Conservation (phyloP, 2,113 vertebrate genomes). For the Diadophis punctatus region DNA sequence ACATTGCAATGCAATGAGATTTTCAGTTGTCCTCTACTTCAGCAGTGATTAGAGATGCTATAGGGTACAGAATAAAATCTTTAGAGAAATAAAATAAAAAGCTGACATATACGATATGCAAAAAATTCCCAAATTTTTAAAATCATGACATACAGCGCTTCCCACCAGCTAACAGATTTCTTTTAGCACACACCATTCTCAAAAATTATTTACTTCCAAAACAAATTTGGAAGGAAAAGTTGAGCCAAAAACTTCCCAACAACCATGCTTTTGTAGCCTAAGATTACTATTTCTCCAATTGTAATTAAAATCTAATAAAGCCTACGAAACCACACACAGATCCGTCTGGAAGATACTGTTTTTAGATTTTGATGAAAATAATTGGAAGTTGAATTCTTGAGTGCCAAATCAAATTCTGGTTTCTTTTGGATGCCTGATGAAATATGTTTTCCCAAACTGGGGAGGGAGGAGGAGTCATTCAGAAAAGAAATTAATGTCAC, state of each 20-base stretch:
- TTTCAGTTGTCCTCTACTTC: neutral
- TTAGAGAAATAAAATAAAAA: neutral
- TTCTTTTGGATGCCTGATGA: neutral
- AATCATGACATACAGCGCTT: conserved; percentile 28
- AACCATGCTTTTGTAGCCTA: fast-evolving
- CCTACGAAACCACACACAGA: conserved; percentile 2
- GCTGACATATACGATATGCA: neutral
- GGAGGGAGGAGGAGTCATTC: conserved; percentile 7
- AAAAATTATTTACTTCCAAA: conserved; percentile 3
- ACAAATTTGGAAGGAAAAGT: neutral
- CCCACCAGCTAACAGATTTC: conserved; percentile 28
- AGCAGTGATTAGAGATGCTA: conserved; percentile 21
- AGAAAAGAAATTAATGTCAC: conserved; percentile 33
- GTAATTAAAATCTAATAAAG: neutral
- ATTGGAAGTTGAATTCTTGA: conserved; percentile 21
- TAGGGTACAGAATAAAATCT: conserved; percentile 36
- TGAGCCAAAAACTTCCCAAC: neutral
- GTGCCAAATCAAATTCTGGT: neutral
- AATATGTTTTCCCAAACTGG: neutral
- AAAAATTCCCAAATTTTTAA: conserved; percentile 42
- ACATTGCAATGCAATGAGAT: neutral
- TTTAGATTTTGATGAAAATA: conserved; percentile 14
- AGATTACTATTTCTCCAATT: neutral
- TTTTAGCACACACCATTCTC: conserved; percentile 18
- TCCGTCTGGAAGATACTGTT: neutral